Percentiles rank a stretch among this genome's conserved stretches.
Conservation (phyloP, 2,888 invertebrate genomes). For the Cynaeus angustus region DNA sequence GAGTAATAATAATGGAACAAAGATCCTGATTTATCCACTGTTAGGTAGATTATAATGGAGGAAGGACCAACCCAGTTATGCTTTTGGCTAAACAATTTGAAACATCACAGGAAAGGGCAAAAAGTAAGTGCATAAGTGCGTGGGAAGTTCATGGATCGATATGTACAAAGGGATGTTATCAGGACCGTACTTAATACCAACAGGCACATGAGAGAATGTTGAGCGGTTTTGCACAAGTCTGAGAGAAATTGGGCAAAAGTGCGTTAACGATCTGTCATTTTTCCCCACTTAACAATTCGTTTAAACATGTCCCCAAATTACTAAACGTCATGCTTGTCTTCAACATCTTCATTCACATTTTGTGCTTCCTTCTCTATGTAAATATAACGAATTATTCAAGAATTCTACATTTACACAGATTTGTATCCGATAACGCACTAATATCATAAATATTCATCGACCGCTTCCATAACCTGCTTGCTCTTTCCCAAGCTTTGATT, state of each 20-base stretch:
- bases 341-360: constrained; percentile 24
- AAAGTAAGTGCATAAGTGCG: constrained; percentile 1
- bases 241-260: too few species aligned
- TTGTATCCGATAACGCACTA: constrained; percentile 29
- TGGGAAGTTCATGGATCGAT: background rate
- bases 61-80: background rate
- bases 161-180: background rate
- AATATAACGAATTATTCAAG: constrained; percentile 32
- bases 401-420: constrained; percentile 19
- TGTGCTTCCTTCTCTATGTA: constrained; percentile 17
- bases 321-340: constrained; percentile 2
- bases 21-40: background rate
- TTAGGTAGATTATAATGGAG: background rate
- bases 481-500: constrained; percentile 17
- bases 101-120: background rate
- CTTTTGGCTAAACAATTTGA: background rate
- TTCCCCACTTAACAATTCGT: too few species aligned
- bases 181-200: background rate
- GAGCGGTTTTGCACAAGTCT: too few species aligned
- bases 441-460: constrained; percentile 34
- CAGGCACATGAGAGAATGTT: background rate
- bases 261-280: too few species aligned
- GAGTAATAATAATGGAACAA: constrained; percentile 46
- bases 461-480: background rate
- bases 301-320: background rate